Evolutionary conservation across 2,113 vertebrate genomes (phyloP).

Genomic region (Cephalopterus ornatus): DNA sequence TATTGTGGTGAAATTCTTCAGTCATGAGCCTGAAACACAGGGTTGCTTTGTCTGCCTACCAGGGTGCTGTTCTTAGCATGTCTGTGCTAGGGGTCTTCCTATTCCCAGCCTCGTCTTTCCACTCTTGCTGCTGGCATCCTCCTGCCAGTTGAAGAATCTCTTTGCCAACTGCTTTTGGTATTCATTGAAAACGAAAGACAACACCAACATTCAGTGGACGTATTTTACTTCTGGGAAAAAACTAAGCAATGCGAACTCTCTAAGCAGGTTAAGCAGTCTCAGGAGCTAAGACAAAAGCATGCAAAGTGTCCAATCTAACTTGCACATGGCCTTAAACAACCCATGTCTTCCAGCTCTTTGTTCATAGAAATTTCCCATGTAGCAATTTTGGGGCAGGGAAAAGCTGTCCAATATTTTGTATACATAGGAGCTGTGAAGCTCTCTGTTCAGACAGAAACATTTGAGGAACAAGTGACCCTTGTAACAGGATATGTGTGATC

Average conservation of each 20-base stretch:
- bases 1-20: background rate
- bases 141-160: constrained; percentile 44
- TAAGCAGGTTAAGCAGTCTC: constrained; percentile 69
- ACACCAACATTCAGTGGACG: constrained; percentile 36
- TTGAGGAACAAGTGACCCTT: constrained; percentile 71
- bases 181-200: constrained; percentile 57
- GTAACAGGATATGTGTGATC: constrained; percentile 70
- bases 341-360: constrained; percentile 55
- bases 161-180: constrained; percentile 51
- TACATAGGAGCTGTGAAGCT: constrained; percentile 57
- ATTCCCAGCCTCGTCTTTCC: constrained; percentile 24
- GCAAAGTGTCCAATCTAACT: constrained; percentile 65
- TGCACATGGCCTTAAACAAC: constrained; percentile 61
- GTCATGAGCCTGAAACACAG: background rate
- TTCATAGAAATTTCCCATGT: constrained; percentile 71
- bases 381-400: constrained; percentile 60
- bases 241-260: constrained; percentile 55
- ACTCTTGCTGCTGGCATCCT: constrained; percentile 34
- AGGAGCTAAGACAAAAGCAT: constrained; percentile 60
- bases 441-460: constrained; percentile 63
- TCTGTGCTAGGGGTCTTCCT: background rate
- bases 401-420: constrained; percentile 65
- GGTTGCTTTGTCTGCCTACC: background rate
- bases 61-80: background rate
- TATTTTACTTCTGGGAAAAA: constrained; percentile 68